Evolutionary conservation across 2,888 invertebrate genomes (phyloP).

Genomic region (Drosophila parthenogenetica): DNA sequence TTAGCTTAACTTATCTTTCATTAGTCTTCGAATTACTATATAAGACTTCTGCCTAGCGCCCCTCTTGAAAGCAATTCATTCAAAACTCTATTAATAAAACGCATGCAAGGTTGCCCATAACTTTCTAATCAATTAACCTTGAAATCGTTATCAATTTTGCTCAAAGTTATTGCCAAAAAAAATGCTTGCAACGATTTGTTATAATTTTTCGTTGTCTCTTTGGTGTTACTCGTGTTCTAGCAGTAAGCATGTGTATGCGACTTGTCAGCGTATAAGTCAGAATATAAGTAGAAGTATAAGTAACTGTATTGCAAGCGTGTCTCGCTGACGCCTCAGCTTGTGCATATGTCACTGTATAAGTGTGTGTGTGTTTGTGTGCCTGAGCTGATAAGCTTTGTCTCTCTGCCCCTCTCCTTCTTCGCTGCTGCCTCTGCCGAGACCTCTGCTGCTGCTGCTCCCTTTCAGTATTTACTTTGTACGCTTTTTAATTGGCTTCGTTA

Average conservation of each 20-base stretch:
- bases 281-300: constrained; percentile 14
- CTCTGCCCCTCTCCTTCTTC: constrained; percentile 20
- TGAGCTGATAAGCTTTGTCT: constrained; percentile 49
- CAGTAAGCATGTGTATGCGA: constrained; percentile 9
- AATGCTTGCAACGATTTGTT: constrained; percentile 44
- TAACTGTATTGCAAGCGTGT: constrained; percentile 37
- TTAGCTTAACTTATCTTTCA: neutral
- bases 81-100: constrained; percentile 4
- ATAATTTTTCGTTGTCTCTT: neutral
- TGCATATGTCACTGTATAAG: constrained; percentile 8
- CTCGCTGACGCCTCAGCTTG: constrained; percentile 29
- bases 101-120: constrained; percentile 6
- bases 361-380: constrained; percentile 28
- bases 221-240: constrained; percentile 16
- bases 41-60: neutral
- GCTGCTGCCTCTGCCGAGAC: constrained; percentile 10
- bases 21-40: neutral
- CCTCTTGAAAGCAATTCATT: neutral
- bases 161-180: constrained; percentile 42
- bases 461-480: constrained; percentile 43
- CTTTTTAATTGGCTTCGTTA: constrained; percentile 43
- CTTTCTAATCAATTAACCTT: constrained; percentile 62
- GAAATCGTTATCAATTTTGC: constrained; percentile 55
- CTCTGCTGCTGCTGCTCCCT: constrained; percentile 20
- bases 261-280: constrained; percentile 14